Evolutionary conservation across 2,797 vertebrate genomes (phyloP), one percentile per base, ranked within the genome.

Genomic region (Cyprinodon diabolis): DNA sequence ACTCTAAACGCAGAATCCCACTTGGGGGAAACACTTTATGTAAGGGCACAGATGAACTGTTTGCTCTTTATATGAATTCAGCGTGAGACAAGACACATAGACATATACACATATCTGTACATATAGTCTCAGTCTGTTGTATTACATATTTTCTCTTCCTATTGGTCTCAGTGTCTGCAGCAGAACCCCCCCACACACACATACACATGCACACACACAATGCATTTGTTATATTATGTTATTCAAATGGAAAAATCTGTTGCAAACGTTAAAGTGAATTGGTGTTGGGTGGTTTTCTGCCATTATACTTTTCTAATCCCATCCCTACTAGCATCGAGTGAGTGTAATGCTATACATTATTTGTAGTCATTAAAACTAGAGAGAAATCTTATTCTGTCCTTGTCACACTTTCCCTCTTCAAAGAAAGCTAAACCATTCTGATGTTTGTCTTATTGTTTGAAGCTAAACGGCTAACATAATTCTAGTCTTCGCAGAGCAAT

Each of bases 21-120:
- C 89, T 89, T 74, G 78, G 86, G 86, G 82, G 87, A 91, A 89
- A 83, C 75, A 72, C 84, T 90, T 92, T 90, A 90, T 77, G 80
- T 91, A 86, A 90, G 78, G 81, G 30, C 80, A 83, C 91, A 93
- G 90, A 93, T 92, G 93, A 88, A 68, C 78, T 69, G 77, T 75
- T 83, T 68, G 80, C 76, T 86, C 52, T 69, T 86, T 77, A 83
- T 86, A 85, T 76, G 74, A 19, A 77, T 86, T 63, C 78, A 78
- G 71, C 72, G 66, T 73, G 79, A 87, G 74, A 68, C 76, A 86
- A 87, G 69, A 84, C 77, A 76, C 87, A 69, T 55, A 81, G 56
- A 30, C 25, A 30, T 30, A 30, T 30, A 30, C 25, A 30, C 25
- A 30, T 30, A 2, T n/a, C n/a, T 30, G 25, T 30, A 30, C 25